Percentiles rank a stretch among this genome's conserved stretches.
Evolutionary conservation across 2,797 vertebrate species (phyloP).

Genomic region (Diceros bicornis): DNA sequence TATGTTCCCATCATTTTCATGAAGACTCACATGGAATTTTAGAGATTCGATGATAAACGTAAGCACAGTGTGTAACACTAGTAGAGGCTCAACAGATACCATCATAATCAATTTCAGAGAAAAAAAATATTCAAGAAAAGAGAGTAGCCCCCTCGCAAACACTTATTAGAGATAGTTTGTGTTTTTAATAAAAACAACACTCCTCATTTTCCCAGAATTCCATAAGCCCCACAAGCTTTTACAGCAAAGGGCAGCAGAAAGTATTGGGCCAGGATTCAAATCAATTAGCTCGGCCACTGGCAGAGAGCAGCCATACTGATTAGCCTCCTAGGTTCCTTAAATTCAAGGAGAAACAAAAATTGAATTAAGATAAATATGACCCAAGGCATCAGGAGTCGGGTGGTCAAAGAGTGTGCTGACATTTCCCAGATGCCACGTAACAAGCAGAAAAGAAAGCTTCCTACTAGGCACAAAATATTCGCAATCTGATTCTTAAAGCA

Average conservation of each 20-base stretch:
- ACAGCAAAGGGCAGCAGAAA: slow-evolving; percentile 51
- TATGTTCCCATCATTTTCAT: background rate
- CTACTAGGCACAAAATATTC: background rate
- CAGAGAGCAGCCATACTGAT: slow-evolving; percentile 18
- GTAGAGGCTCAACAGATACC: background rate
- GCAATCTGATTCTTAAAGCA: background rate
- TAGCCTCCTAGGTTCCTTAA: background rate
- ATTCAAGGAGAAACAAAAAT: background rate
- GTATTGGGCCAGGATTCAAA: slow-evolving; percentile 70
- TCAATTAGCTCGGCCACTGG: slow-evolving; percentile 65
- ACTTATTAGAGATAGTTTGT: background rate
- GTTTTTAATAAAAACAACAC: background rate
- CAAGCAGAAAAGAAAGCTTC: background rate
- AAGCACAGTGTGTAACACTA: background rate
- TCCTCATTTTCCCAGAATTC: slow-evolving; percentile 52
- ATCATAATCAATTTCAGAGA: background rate
- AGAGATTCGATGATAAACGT: background rate
- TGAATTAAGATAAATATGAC: slow-evolving; percentile 16
- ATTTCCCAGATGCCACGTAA: slow-evolving; percentile 20
- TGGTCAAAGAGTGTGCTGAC: background rate
- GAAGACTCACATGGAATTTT: background rate
- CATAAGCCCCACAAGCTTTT: slow-evolving; percentile 33
- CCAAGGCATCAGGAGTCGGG: background rate
- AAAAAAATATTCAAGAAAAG: background rate
- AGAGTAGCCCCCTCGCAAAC: background rate